A percentile compares a stretch with the other conserved stretches of the same genome.
These are phyloP conservation scores for Hyposmocoma kahamanoa DNA, from an alignment of 1,140 invertebrate species.

Conservation along the genomic window DNA sequence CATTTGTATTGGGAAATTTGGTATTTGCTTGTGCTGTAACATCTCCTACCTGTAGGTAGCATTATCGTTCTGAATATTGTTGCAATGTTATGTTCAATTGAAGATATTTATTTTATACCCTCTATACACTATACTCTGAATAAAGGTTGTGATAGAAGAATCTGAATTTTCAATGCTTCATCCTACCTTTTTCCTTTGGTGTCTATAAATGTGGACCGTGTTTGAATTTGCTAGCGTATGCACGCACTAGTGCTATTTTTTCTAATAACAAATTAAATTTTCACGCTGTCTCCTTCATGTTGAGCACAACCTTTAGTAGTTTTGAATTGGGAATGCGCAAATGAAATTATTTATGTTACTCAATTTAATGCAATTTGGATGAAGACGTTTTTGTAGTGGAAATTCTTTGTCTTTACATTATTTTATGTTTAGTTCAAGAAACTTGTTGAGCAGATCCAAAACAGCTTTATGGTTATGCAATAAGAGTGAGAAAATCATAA, in stretches of 20 bases:
- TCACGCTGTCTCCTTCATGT: neutral
- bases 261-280: neutral
- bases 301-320: neutral
- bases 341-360: neutral
- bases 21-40: neutral
- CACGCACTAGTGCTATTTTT: neutral
- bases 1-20: neutral
- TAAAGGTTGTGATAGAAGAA: slow-evolving; percentile 30
- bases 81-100: neutral
- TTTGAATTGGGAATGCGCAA: neutral
- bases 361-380: neutral
- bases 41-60: slow-evolving; percentile 7
- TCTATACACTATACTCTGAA: slow-evolving; percentile 18
- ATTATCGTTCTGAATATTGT: neutral
- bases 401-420: too few species aligned
- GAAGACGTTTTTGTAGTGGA: too few species aligned
- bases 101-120: slow-evolving; percentile 26
- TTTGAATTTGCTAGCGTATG: too few species aligned
- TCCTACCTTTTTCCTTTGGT: slow-evolving; percentile 10
- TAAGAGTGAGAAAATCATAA: too few species aligned
- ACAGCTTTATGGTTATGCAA: too few species aligned
- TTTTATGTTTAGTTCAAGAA: too few species aligned
- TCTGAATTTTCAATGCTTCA: slow-evolving; percentile 30
- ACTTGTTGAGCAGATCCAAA: too few species aligned
- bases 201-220: neutral